Evolutionary conservation across 2,113 vertebrate genomes (phyloP).

Genomic region (Leucopsar rothschildi): DNA sequence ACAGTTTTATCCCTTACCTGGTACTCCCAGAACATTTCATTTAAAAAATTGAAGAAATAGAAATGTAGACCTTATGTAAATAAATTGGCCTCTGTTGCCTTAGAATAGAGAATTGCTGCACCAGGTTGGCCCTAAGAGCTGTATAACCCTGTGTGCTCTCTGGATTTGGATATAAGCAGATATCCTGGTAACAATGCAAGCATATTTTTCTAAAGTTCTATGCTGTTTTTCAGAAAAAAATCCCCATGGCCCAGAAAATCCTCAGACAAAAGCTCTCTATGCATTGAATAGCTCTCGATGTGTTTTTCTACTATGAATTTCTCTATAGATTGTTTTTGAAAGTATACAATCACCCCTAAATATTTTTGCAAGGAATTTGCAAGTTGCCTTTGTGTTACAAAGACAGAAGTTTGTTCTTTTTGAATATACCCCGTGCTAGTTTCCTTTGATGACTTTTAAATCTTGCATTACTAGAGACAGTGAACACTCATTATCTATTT

Average conservation of each 20-base stretch:
- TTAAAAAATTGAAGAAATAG: background rate
- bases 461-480: background rate
- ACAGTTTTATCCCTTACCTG: background rate
- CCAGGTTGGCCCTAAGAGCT: background rate
- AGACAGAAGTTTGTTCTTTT: background rate
- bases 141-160: background rate
- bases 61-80: background rate
- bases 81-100: background rate
- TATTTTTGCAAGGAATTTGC: background rate
- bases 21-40: background rate
- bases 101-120: background rate
- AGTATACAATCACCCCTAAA: background rate
- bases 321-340: background rate
- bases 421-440: background rate
- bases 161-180: background rate
- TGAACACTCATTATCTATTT: background rate
- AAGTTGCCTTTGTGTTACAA: background rate
- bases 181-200: background rate
- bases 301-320: background rate
- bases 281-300: background rate
- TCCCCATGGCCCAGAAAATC: background rate
- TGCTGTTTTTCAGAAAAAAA: background rate
- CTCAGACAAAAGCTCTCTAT: background rate
- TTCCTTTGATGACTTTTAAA: background rate
- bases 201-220: background rate